phyloP scores from a whole-genome alignment of 35 echinoderm and acorn worm genomes.

The Ophioderma brevispina region DNA sequence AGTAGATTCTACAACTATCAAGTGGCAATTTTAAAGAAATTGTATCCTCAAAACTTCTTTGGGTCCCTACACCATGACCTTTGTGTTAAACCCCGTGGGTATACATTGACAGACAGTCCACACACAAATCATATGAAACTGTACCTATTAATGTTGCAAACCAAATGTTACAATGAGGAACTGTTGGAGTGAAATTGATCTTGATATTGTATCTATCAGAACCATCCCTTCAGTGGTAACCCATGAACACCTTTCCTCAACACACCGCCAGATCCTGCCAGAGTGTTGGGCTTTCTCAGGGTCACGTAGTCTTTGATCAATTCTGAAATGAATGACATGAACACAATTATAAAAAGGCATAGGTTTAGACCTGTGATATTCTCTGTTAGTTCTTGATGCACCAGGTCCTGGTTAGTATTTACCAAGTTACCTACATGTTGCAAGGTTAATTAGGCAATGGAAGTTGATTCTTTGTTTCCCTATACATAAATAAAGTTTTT shows the following conservation, averaged over 20 bases:
- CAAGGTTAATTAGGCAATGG: not conserved
- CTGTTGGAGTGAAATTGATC: conserved; percentile 91
- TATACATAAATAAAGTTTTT: not conserved
- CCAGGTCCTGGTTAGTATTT: not conserved
- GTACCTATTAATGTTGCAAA: conserved; percentile 96
- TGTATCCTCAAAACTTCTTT: not conserved
- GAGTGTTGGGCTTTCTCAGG: conserved; percentile 84
- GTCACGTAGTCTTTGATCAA: conserved; percentile 89
- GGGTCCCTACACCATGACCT: not conserved
- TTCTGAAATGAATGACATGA: conserved; percentile 61
- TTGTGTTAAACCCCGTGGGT: not conserved
- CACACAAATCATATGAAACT: not conserved
- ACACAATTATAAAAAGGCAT: not conserved
- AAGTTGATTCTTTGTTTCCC: not conserved
- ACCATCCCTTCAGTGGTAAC: conserved; percentile 16
- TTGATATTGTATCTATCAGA: conserved; percentile 73
- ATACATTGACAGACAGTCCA: not conserved
- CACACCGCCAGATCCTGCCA: conserved; percentile 92
- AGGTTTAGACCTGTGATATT: no score
- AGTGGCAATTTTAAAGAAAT: not conserved
- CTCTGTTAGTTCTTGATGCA: not conserved
- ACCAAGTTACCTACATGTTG: not conserved
- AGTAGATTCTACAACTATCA: not conserved
- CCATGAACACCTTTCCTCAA: conserved; percentile 63
- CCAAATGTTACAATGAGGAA: conserved; percentile 85